Base-by-base conservation (phyloP, 2,113 vertebrate species). In the Limnothrissa miodon region DNA sequence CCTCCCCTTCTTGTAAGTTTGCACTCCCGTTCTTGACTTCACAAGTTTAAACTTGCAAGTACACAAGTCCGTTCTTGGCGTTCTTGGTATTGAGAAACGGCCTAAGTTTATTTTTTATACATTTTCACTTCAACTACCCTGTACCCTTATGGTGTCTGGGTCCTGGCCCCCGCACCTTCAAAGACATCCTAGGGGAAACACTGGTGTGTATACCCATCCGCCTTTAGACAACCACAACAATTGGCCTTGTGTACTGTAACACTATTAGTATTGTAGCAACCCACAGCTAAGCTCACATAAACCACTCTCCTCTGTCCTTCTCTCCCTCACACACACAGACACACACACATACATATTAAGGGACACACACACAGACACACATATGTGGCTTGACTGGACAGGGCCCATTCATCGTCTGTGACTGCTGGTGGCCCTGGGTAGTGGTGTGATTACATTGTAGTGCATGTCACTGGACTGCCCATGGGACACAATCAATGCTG, bases 361-460 rank as follows among this genome's bases (percentile, higher is more conserved):
- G 51, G 17, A 83, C 81, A 82, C 82, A 84, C 80, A 88, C 83
- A 85, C 88, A 82, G 45, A 83, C 81, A 86, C 89, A 66, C 87
- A 86, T 82, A 88, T 92, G 90, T 85, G 86, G 70, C 80, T 78
- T n/a, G 4, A 45, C 89, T 89, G 87, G 86, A 81, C 87, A 88
- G 83, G 81, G 86, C 84, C 88, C 86, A 90, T 90, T 86, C 83
- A 88, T 86, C 78, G 79, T 53, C 74, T 83, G 81, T 91, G 90
- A 90, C 86, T 88, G 88, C 81, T 45, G 62, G 85, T 89, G 84
- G 88, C 81, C 74, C 79, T 82, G 51, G n/a, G 86, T 45, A 70
- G 86, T 62, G 85, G 78, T 89, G 86, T 85, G 84, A 90, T 88
- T 87, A 86, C 87, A 87, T 82, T 82, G 89, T 88, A 85, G 85